Conservation (phyloP, 2,113 vertebrate genomes). For the Cyanistes caeruleus region DNA sequence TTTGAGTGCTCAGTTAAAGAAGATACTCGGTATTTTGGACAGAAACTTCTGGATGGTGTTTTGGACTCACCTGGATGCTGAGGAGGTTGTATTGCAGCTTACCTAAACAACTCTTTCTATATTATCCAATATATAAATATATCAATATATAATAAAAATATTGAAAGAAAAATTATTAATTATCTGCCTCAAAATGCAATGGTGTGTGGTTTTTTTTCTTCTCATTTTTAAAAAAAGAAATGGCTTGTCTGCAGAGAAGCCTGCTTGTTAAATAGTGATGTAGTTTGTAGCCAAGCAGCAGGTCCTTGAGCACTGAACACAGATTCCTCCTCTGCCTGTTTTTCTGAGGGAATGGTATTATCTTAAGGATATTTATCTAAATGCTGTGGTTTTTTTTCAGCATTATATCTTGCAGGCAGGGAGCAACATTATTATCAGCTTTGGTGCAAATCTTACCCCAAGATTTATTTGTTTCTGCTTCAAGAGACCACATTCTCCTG, state of each 20-base stretch:
- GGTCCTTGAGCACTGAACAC: not conserved
- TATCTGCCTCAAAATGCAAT: not conserved
- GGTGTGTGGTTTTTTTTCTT: not conserved
- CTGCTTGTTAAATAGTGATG: not conserved
- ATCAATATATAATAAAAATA: not conserved
- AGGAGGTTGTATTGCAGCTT: not conserved
- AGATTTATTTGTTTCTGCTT: not conserved
- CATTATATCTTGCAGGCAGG: not conserved
- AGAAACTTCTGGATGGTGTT: not conserved
- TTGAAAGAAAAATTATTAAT: not conserved
- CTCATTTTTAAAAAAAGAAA: not conserved
- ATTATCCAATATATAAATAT: not conserved
- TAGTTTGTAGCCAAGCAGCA: not conserved
- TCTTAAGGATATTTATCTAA: not conserved
- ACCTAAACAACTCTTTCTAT: not conserved
- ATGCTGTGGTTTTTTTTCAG: accelerated
- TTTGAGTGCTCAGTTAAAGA: not conserved
- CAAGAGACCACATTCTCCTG: not conserved
- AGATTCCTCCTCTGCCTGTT: not conserved
- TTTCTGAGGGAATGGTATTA: not conserved
- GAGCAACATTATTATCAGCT: not conserved
- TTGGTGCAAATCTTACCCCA: not conserved
- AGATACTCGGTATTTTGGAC: not conserved
- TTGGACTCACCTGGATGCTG: not conserved
- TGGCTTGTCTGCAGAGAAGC: not conserved